Conservation (phyloP, 2,113 vertebrate genomes). For the Porphyrio hochstetteri region DNA sequence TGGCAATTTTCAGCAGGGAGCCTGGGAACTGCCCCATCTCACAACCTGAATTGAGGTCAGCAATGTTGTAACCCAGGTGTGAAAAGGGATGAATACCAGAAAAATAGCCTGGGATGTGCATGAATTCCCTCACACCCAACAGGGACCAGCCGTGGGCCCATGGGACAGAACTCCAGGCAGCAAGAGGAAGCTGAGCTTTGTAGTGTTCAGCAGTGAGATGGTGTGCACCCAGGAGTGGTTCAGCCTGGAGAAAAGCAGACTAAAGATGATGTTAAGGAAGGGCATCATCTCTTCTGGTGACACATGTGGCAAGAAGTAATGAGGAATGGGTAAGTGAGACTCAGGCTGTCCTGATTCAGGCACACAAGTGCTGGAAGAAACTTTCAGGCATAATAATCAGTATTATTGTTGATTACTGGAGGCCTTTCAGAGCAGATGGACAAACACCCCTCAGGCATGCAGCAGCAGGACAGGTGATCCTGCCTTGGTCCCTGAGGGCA, state of each 20-base stretch:
- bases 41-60: not conserved
- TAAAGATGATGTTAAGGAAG: not conserved
- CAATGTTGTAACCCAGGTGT: not conserved
- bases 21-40: not conserved
- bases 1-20: not conserved
- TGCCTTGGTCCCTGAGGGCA: not conserved
- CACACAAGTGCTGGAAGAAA: not conserved
- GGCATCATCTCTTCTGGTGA: not conserved
- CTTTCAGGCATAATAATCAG: not conserved
- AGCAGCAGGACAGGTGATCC: not conserved
- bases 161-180: not conserved
- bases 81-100: not conserved
- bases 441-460: not conserved
- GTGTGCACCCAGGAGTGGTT: no score
- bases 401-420: not conserved
- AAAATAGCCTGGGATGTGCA: not conserved
- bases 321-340: not conserved
- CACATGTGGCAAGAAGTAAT: not conserved
- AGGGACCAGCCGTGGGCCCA: not conserved
- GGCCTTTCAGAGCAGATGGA: not conserved
- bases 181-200: not conserved
- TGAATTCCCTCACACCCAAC: not conserved
- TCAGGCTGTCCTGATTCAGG: not conserved
- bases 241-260: no score
- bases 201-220: rapidly evolving